Conservation (phyloP, 2,888 invertebrate species). For the Trypoxylon attenuatum region DNA sequence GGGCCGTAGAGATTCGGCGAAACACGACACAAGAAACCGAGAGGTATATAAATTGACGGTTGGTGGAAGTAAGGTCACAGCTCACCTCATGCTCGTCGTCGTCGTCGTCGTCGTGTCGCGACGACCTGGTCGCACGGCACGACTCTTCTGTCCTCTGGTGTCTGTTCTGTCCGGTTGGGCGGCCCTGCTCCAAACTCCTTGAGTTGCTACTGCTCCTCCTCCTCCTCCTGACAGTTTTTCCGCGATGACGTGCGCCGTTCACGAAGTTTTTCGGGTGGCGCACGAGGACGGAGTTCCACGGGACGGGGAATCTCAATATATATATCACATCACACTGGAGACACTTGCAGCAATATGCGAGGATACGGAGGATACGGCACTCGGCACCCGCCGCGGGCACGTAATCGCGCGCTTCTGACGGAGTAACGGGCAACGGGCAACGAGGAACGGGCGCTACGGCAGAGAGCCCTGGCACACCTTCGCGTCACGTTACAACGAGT, state of each 20-base stretch:
- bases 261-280: constrained; percentile 19
- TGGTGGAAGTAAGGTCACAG: too few relatives aligned
- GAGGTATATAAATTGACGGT: too few relatives aligned
- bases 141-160: not conserved
- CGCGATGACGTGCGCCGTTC: constrained; percentile 28
- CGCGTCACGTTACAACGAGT: constrained; percentile 61
- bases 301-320: constrained; percentile 17
- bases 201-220: not conserved
- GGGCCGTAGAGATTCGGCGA: constrained; percentile 9
- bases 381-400: constrained; percentile 20
- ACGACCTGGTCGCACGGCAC: not conserved
- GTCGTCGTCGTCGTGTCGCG: too few relatives aligned
- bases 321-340: constrained; percentile 48
- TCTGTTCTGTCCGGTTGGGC: constrained; percentile 10
- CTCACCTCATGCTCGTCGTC: constrained; percentile 53
- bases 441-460: too few relatives aligned
- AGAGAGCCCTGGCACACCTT: constrained; percentile 55
- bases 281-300: constrained; percentile 24
- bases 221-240: constrained; percentile 52
- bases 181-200: constrained; percentile 11
- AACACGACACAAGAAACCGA: too few relatives aligned
- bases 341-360: constrained; percentile 21
- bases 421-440: constrained; percentile 56
- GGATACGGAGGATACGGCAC: not conserved
- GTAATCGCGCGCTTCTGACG: constrained; percentile 32